Evolutionary conservation across 1,140 invertebrate genomes (phyloP).

Genomic region (Amphibalanus amphitrite): DNA sequence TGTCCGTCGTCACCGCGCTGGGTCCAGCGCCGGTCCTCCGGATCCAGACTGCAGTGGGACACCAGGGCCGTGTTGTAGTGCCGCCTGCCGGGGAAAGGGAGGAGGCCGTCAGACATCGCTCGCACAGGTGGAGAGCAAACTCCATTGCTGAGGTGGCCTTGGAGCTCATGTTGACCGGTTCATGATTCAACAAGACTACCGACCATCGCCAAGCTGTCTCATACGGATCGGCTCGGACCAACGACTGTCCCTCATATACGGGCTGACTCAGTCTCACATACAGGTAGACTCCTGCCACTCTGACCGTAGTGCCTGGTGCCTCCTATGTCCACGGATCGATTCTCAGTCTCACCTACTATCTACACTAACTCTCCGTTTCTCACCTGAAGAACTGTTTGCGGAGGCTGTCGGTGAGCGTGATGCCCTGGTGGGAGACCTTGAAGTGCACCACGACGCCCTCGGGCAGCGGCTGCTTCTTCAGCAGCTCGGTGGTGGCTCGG

Average conservation of each 20-base stretch:
- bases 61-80: slow-evolving; percentile 83
- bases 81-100: no score
- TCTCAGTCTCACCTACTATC: not conserved
- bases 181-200: no score
- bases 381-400: slow-evolving; percentile 50
- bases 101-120: no score
- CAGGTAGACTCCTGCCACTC: not conserved
- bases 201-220: no score
- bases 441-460: slow-evolving; percentile 80
- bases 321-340: not conserved
- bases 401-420: slow-evolving; percentile 87
- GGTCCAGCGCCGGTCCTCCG: slow-evolving; percentile 65
- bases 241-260: not conserved
- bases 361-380: slow-evolving; percentile 37
- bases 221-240: not conserved
- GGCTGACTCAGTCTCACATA: not conserved
- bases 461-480: slow-evolving; percentile 42
- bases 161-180: no score
- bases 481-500: slow-evolving; percentile 53
- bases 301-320: not conserved
- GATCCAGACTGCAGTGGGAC: slow-evolving; percentile 82
- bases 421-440: slow-evolving; percentile 86
- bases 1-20: slow-evolving; percentile 38
- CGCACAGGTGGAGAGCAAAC: no score
- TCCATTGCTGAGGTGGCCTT: no score